These are phyloP conservation scores for Sciurus niger DNA, from an alignment of 2,113 vertebrate species.

Conservation along the genomic window DNA sequence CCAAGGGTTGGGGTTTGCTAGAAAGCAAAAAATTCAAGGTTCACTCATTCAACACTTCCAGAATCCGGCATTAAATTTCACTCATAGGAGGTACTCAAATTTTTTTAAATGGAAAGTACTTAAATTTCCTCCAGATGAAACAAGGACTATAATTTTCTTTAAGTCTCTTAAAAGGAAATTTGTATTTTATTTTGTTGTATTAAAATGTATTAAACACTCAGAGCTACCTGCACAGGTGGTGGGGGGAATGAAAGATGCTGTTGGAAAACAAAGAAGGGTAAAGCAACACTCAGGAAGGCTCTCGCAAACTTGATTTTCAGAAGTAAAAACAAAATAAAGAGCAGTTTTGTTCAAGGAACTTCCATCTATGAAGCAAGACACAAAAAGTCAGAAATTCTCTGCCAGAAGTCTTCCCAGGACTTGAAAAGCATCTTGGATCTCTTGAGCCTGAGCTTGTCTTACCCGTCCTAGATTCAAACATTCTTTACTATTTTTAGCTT, in stretches of 20 bases:
- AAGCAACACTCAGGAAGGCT: not conserved
- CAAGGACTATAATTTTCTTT: not conserved
- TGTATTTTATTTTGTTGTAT: not conserved
- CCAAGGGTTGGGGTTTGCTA: not conserved
- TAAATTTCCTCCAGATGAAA: not conserved
- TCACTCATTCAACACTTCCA: not conserved
- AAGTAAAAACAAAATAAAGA: conserved; percentile 1
- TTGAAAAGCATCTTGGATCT: conserved; percentile 48
- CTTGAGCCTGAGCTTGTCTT: not conserved
- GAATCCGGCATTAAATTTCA: not conserved
- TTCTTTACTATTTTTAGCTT: not conserved
- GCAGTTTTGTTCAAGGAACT: not conserved
- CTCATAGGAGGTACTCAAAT: not conserved
- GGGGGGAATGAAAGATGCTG: not conserved
- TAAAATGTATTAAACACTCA: not conserved
- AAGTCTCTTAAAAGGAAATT: not conserved
- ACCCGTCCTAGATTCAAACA: conserved; percentile 1
- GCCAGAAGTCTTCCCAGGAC: not conserved
- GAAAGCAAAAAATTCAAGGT: not conserved
- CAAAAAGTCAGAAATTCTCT: conserved; percentile 7
- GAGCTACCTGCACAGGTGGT: not conserved
- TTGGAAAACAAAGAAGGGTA: not conserved
- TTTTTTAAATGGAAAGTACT: conserved; percentile 41
- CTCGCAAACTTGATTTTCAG: conserved; percentile 54
- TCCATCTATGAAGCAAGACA: conserved; percentile 42